Percentiles rank a stretch among this genome's conserved stretches.
Conservation (phyloP, 2,113 vertebrate genomes). For the Lagopus leucura region DNA sequence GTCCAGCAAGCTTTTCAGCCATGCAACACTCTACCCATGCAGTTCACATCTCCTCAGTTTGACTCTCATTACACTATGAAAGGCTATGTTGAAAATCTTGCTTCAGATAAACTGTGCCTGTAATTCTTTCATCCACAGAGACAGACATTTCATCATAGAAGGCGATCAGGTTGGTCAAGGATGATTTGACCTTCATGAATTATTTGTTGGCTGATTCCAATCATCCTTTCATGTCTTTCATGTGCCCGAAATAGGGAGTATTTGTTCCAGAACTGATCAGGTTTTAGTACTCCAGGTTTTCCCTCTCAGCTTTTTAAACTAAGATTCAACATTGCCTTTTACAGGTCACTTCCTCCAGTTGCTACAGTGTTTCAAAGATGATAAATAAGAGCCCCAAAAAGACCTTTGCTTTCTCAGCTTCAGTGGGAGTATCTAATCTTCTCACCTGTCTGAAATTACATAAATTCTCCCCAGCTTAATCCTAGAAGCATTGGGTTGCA, state of each 20-base stretch:
- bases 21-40: neutral
- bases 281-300: neutral
- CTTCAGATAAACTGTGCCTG: neutral
- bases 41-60: neutral
- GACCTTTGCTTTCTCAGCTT: neutral
- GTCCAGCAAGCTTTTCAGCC: slow-evolving; percentile 12
- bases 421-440: neutral
- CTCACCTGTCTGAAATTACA: neutral
- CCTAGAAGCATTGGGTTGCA: neutral
- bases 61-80: neutral
- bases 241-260: neutral
- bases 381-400: neutral
- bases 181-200: neutral
- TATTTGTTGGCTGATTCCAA: slow-evolving; percentile 3
- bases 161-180: neutral
- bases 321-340: neutral
- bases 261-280: neutral
- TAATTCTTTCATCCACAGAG: neutral
- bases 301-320: neutral
- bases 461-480: neutral
- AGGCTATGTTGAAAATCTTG: neutral
- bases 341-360: neutral
- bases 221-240: neutral
- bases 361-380: neutral
- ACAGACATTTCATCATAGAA: slow-evolving; percentile 31